Base-by-base conservation (phyloP, 2,888 invertebrate species). In the Anthophora plumipes region DNA sequence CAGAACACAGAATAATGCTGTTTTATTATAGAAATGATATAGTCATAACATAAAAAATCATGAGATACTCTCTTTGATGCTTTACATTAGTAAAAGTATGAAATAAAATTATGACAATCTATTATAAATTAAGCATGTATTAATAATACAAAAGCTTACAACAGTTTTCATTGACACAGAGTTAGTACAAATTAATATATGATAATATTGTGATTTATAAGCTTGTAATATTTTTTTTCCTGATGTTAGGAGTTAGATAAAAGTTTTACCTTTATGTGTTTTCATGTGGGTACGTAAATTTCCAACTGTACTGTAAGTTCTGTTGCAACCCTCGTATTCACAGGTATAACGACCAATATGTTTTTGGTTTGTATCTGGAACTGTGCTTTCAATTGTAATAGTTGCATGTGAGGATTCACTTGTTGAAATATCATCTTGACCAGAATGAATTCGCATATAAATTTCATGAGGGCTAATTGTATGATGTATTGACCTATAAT, bases 231-330 rank as follows among this genome's bases (percentile, higher is more conserved):
- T 59, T 5, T 31, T 3, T 59, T 50, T 22, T 31, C 11, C 1
- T 41, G 6, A 22, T 31, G 4, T 17, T 20, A 31, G 37, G 3
- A 22, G 4, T 31, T 22, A 54, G 39, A 64, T 55, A 55, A 25
- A 41, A 69, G 31, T 88, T 89, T 90, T 94, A 98, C 98, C 98
- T 96, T 97, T 97, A 92, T 99, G 98, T 74, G 98, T 98, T 95
- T 98, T 99, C 95, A 98, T 96, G 94, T 99, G 99, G 80, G 98
- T 98, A 91, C 98, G 96, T 85, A 99, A 95, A 94, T 99, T 99
- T 68, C 98, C 98, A 87, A 98, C 96, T 8, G 98, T 98, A 92
- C 98, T 98, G 93, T 98, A 98, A 72, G 97, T 97, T 88, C 98
- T 95, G 83, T 95, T 95, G 93, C 98, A 98, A 20, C 97, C 97